Evolutionary conservation across 2,113 vertebrate genomes (phyloP).

Genomic region (Nymphicus hollandicus): DNA sequence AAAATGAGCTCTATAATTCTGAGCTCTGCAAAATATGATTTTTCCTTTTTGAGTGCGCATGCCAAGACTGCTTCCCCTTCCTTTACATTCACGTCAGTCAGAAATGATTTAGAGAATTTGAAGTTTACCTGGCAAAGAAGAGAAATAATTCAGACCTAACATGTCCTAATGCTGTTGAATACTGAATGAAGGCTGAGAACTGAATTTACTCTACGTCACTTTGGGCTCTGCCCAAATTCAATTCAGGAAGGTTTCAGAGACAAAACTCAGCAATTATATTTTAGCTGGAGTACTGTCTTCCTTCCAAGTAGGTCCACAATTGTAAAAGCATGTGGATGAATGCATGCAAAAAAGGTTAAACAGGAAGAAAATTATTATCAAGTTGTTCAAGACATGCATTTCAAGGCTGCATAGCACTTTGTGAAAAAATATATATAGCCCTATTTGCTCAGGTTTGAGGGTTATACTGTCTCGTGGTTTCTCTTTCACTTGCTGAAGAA

Average conservation of each 20-base stretch:
- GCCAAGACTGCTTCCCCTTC: not conserved
- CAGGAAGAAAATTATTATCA: not conserved
- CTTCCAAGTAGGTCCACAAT: conserved; percentile 51
- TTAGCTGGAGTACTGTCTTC: conserved; percentile 40
- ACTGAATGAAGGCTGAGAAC: conserved; percentile 3
- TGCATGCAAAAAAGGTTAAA: conserved; percentile 35
- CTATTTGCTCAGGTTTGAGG: not conserved
- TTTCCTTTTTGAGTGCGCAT: not conserved
- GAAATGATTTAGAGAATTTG: not conserved
- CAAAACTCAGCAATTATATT: conserved; percentile 42
- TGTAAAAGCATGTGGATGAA: conserved; percentile 2
- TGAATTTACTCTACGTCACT: conserved; percentile 13
- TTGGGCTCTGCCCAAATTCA: conserved; percentile 1
- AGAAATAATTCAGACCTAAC: not conserved
- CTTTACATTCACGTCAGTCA: not conserved
- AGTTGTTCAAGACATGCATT: not conserved
- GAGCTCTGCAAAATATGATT: not conserved
- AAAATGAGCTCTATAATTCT: not conserved
- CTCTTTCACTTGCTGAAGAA: not conserved
- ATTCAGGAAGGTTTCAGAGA: conserved; percentile 9
- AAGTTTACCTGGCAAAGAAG: not conserved
- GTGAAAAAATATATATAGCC: not conserved
- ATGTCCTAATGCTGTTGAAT: conserved; percentile 42
- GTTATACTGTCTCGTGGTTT: not conserved
- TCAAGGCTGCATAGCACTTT: not conserved